phyloP scores from a whole-genome alignment of 2,113 vertebrate genomes.

The Gavia stellata region DNA sequence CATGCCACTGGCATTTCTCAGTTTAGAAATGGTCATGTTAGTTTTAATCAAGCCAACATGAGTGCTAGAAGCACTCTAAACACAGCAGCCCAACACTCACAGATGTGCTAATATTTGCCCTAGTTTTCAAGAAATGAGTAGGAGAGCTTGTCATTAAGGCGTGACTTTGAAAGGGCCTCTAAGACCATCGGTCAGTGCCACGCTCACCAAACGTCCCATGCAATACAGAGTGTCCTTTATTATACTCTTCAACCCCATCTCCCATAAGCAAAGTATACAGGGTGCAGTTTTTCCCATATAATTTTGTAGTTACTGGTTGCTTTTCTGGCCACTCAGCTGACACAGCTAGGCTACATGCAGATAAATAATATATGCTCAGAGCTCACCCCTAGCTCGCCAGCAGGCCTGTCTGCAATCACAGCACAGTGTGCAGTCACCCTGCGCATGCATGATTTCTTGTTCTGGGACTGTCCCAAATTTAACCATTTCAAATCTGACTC shows the following conservation, averaged over 20 bases:
- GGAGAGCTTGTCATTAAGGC: background rate
- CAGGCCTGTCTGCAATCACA: accelerated
- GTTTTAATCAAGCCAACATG: background rate
- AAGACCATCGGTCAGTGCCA: background rate
- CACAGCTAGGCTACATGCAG: background rate
- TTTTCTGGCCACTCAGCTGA: background rate
- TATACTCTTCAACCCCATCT: background rate
- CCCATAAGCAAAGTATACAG: accelerated
- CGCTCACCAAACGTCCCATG: accelerated
- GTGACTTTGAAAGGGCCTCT: background rate
- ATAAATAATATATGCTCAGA: background rate
- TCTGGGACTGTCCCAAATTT: background rate
- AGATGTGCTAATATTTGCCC: slow-evolving; percentile 10
- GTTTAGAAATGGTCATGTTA: background rate
- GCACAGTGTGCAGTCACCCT: accelerated
- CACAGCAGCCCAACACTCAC: background rate
- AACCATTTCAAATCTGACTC: background rate
- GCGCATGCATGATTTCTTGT: accelerated
- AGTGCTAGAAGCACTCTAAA: background rate
- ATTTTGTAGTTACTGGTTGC: background rate
- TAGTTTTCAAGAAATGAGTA: background rate
- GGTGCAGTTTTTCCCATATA: background rate
- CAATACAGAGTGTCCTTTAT: background rate
- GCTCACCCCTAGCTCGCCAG: background rate
- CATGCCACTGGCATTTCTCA: background rate